These are phyloP conservation scores for Andrena fulva DNA, from an alignment of 2,888 invertebrate genomes.

Conservation along the genomic window DNA sequence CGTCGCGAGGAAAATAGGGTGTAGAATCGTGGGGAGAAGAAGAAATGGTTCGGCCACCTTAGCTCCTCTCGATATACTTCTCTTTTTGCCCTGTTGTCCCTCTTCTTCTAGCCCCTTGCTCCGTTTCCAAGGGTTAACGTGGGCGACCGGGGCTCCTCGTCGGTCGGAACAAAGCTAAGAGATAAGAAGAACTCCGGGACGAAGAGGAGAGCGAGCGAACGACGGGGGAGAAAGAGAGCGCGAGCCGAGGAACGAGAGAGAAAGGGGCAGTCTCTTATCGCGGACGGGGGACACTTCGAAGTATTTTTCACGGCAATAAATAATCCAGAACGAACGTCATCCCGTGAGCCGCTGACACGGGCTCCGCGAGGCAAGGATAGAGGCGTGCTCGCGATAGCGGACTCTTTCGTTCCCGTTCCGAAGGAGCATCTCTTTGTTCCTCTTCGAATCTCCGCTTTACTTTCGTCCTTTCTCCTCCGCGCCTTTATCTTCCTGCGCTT, in stretches of 20 bases:
- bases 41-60: conserved; percentile 61
- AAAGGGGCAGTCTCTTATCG: conserved; percentile 35
- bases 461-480: conserved; percentile 37
- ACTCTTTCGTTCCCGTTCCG: conserved; percentile 54
- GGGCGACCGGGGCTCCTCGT: conserved; percentile 72
- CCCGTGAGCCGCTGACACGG: conserved; percentile 69
- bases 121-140: conserved; percentile 69
- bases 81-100: conserved; percentile 1
- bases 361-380: conserved; percentile 52
- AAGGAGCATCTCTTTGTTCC: conserved; percentile 55
- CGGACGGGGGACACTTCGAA: conserved; percentile 73
- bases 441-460: conserved; percentile 54
- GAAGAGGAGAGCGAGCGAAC: conserved; percentile 48
- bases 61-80: conserved; percentile 50
- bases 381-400: conserved; percentile 68
- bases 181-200: conserved; percentile 70
- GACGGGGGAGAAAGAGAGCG: neutral
- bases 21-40: conserved; percentile 39
- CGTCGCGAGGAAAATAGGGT: conserved; percentile 53
- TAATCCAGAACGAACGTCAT: conserved; percentile 79
- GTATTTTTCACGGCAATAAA: conserved; percentile 78
- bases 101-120: conserved; percentile 27
- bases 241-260: conserved; percentile 20
- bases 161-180: conserved; percentile 70
- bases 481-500: conserved; percentile 51